Evolutionary conservation across 2,113 vertebrate genomes (phyloP).

Genomic region (Aspidoscelis tigris): DNA sequence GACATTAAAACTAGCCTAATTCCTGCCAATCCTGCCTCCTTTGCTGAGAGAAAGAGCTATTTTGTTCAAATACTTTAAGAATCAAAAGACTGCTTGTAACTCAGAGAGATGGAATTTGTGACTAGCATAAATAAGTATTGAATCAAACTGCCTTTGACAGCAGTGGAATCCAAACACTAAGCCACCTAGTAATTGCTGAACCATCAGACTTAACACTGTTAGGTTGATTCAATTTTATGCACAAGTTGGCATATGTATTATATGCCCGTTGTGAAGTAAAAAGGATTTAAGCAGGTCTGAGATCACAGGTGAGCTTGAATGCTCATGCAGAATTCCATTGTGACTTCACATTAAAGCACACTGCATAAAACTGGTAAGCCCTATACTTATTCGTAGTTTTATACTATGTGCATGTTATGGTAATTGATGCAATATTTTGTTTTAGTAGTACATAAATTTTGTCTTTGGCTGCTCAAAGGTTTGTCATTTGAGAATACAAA

Average conservation of each 20-base stretch:
- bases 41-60: constrained; percentile 17
- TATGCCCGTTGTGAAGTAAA: constrained; percentile 8
- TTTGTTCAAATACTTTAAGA: constrained; percentile 36
- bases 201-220: constrained; percentile 19
- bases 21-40: not conserved
- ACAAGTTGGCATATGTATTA: constrained; percentile 20
- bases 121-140: constrained; percentile 34
- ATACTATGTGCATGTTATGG: constrained; percentile 10
- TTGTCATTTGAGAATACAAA: constrained; percentile 14
- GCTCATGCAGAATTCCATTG: constrained; percentile 11
- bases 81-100: constrained; percentile 32
- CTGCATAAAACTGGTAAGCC: constrained; percentile 16
- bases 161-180: constrained; percentile 28
- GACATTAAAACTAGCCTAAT: constrained; percentile 21
- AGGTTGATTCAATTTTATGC: constrained; percentile 30
- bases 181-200: constrained; percentile 31
- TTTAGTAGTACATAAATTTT: constrained; percentile 8
- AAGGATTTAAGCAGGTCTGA: constrained; percentile 18
- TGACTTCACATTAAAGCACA: not conserved
- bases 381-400: constrained; percentile 14
- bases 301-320: constrained; percentile 11
- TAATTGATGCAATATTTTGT: constrained; percentile 19
- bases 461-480: not conserved
- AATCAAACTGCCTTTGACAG: constrained; percentile 26
- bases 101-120: constrained; percentile 35